Evolutionary conservation across 2,113 vertebrate species (phyloP).

Genomic region (Platysternon megacephalum): DNA sequence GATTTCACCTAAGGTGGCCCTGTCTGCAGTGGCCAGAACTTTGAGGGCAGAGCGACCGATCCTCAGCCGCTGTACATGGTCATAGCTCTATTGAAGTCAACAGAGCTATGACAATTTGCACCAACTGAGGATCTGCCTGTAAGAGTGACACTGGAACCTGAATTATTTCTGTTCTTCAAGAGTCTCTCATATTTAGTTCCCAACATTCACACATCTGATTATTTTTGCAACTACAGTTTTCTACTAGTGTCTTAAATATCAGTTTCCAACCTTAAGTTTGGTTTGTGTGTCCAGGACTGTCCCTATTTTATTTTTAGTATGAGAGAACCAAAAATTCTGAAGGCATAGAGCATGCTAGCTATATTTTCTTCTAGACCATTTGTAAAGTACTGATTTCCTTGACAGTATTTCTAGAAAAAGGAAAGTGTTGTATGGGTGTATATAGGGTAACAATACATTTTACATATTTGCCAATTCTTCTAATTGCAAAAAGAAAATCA

Average conservation of each 20-base stretch:
- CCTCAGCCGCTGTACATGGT: no score
- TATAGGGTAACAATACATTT: constrained; percentile 41
- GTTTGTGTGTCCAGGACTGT: background rate
- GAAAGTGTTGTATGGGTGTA: constrained; percentile 41
- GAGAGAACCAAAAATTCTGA: constrained; percentile 62
- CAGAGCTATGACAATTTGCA: background rate
- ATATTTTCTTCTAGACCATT: background rate
- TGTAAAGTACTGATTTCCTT: constrained; percentile 64
- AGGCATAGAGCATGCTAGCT: background rate
- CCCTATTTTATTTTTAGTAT: constrained; percentile 67
- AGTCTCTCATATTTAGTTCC: background rate
- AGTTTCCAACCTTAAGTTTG: constrained; percentile 39
- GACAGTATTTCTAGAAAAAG: background rate
- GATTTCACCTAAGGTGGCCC: background rate
- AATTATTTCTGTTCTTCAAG: background rate
- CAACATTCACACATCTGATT: background rate
- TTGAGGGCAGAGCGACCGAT: no score
- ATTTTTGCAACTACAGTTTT: background rate
- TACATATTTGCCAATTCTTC: constrained; percentile 56
- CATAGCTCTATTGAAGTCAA: background rate
- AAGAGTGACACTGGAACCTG: background rate
- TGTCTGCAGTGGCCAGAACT: background rate
- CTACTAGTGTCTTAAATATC: background rate
- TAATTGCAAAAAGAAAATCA: constrained; percentile 66
- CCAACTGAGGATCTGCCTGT: background rate